Evolutionary conservation across 2,888 invertebrate genomes (phyloP).

Genomic region (Eupithecia centaureata): DNA sequence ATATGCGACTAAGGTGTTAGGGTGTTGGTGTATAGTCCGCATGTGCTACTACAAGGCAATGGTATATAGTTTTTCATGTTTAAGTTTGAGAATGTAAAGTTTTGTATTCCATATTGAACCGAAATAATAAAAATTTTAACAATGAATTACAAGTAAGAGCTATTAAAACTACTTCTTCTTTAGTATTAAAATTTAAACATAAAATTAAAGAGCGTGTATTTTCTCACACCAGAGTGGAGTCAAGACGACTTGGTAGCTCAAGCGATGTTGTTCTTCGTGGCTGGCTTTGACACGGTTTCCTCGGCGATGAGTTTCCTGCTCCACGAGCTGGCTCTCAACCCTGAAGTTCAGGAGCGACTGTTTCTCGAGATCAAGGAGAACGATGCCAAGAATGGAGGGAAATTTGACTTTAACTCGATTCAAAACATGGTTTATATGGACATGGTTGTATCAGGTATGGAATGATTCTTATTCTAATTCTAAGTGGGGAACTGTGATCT

Average conservation of each 20-base stretch:
- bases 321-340: slow-evolving; percentile 83
- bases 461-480: background rate
- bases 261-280: slow-evolving; percentile 80
- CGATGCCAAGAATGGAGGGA: slow-evolving; percentile 59
- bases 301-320: slow-evolving; percentile 74
- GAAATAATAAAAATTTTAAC: too few species aligned
- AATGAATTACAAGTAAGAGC: too few species aligned
- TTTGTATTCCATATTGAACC: too few species aligned
- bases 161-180: too few species aligned
- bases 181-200: background rate
- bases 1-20: too few species aligned
- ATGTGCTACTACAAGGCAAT: background rate
- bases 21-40: background rate
- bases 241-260: slow-evolving; percentile 73
- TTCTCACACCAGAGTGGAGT: slow-evolving; percentile 56
- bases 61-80: too few species aligned
- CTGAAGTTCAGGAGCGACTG: slow-evolving; percentile 81
- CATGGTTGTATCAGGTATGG: slow-evolving; percentile 82
- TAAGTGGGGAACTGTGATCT: too few species aligned
- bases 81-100: too few species aligned
- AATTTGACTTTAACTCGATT: slow-evolving; percentile 74
- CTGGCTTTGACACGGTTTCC: slow-evolving; percentile 80
- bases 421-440: slow-evolving; percentile 84
- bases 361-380: slow-evolving; percentile 80
- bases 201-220: background rate